Evolutionary conservation across 2,113 vertebrate genomes (phyloP).

Genomic region (Tachysurus fulvidraco): DNA sequence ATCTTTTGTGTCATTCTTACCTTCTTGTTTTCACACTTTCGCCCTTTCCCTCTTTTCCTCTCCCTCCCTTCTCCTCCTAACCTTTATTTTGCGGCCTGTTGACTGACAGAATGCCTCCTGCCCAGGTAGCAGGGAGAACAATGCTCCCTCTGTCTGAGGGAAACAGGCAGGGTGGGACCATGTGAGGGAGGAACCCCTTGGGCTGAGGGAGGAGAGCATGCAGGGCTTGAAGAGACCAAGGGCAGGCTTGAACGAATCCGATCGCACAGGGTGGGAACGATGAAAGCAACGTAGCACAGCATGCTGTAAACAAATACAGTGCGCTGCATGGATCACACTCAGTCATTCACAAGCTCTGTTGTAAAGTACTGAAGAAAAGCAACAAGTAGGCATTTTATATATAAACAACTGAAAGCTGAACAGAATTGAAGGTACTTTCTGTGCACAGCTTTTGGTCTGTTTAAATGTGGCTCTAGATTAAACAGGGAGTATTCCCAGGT

Average conservation of each 20-base stretch:
- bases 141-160: constrained; percentile 49
- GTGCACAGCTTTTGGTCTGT: not conserved
- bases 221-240: not conserved
- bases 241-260: constrained; percentile 44
- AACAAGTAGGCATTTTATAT: not conserved
- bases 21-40: constrained; percentile 27
- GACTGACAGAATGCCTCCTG: constrained; percentile 44
- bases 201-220: constrained; percentile 36
- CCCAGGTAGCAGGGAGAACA: constrained; percentile 57
- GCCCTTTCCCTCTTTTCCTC: constrained; percentile 28
- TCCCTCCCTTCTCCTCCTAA: constrained; percentile 28
- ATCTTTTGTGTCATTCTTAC: constrained; percentile 58
- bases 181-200: constrained; percentile 43
- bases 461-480: not conserved
- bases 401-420: not conserved
- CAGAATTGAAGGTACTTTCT: not conserved
- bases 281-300: not conserved
- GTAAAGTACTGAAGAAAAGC: not conserved
- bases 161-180: constrained; percentile 13
- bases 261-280: constrained; percentile 3
- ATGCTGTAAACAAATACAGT: not conserved
- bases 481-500: not conserved
- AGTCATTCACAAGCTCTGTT: not conserved
- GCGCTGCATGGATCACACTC: not conserved
- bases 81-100: constrained; percentile 37